Evolutionary conservation across 1,140 invertebrate genomes (phyloP), one percentile per base, ranked within the genome.

Genomic region (Tetramorium simillimum): DNA sequence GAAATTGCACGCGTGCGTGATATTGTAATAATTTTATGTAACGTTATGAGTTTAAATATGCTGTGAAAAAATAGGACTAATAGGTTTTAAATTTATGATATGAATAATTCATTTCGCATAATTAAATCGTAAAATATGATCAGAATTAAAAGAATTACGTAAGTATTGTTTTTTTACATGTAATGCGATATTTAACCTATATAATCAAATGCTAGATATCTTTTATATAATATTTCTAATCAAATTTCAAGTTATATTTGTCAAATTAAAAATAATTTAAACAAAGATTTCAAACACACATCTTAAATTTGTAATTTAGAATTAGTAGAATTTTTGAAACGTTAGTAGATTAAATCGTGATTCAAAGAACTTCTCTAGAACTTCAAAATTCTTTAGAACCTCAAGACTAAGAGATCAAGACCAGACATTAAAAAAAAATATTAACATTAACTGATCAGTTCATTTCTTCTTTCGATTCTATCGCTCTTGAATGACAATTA

Each of bases 71-170:
- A 69, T 24, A 16, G 3, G 3, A 53, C 2, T 40, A 37, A n/a
- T 21, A 28, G 4, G 3, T 40, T 70, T 9, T 62, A 81, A 81
- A 81, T 81, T 70, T 28, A 14, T 33, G 33, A 70, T 16, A 16
- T 70, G 6, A 70, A 70, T 56, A n/a, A 3, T 28, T 24, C 5
- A 24, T 0, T 0, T 33, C 10, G 21, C 10, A 81, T 10, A 40
- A 33, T 33, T 69, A 56, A 18, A 69, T 56, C 3, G 12, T 18
- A 6, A 4, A 12, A 14, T 40, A 90, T 87, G 21, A 85, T 93
- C 16, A 72, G 37, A 84, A 53, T 94, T 0, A 91, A 85, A 84
- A 91, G 86, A 43, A 92, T 93, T 76, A 89, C 93, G 93, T 94
- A 81, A 93, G 93, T 92, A 78, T 37, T n/a, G 0, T 14, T 49